Conservation (phyloP, 2,797 vertebrate species). For the Acanthurus tractus region DNA sequence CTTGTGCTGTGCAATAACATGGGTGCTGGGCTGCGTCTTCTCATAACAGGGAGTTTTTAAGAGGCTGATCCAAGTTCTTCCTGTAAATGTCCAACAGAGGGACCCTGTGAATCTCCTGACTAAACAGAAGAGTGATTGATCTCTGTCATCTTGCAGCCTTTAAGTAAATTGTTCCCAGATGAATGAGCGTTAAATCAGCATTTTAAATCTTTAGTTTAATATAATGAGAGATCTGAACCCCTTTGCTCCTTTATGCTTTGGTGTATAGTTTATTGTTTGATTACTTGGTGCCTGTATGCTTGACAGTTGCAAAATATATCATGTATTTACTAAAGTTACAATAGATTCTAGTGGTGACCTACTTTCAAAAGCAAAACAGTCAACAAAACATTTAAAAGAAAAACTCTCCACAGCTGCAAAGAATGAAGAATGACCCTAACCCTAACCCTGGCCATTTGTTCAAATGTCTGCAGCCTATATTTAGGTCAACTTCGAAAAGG, state of each 20-base stretch:
- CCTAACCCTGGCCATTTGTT: neutral
- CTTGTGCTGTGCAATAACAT: slow-evolving; percentile 34
- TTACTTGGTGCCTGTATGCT: neutral
- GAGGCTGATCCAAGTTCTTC: slow-evolving; percentile 33
- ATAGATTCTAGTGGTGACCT: neutral
- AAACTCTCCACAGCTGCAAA: neutral
- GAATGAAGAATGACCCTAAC: neutral
- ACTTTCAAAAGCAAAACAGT: slow-evolving; percentile 1
- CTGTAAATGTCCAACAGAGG: slow-evolving; percentile 63
- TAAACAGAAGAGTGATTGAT: slow-evolving; percentile 25
- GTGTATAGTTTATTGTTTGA: neutral
- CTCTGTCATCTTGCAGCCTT: slow-evolving; percentile 14
- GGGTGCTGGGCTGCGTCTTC: slow-evolving; percentile 19
- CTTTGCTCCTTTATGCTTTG: neutral
- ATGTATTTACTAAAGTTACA: neutral
- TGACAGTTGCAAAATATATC: neutral
- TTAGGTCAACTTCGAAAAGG: neutral
- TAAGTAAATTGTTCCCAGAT: neutral
- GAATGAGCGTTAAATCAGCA: neutral
- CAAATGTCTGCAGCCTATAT: slow-evolving; percentile 2
- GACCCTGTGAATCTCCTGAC: slow-evolving; percentile 46
- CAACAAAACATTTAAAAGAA: too few species aligned
- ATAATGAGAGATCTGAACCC: neutral
- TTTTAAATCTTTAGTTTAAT: neutral
- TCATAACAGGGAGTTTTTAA: slow-evolving; percentile 5